Percentiles rank a stretch among this genome's conserved stretches.
Evolutionary conservation across 2,797 vertebrate genomes (phyloP).

Genomic region (Lates japonicus): DNA sequence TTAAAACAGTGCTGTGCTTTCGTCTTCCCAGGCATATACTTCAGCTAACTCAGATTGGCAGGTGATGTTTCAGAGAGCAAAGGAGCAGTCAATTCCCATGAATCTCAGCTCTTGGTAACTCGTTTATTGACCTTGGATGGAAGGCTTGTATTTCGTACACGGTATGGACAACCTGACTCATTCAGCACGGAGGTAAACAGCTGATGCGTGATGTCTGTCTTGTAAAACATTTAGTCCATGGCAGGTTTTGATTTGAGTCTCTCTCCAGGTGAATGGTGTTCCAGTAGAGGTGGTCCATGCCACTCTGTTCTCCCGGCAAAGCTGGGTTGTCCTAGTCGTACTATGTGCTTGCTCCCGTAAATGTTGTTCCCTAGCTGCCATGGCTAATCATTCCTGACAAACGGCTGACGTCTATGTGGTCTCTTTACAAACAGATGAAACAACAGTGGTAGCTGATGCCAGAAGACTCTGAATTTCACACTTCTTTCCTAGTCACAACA

Average conservation of each 20-base stretch:
- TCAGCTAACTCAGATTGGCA: conserved; percentile 77
- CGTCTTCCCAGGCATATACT: conserved; percentile 39
- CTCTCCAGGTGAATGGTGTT: conserved; percentile 71
- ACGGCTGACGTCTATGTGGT: too few species aligned
- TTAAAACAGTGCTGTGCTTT: background rate
- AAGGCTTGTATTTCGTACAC: conserved; percentile 81
- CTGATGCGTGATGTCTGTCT: fast-evolving
- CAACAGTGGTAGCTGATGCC: too few species aligned
- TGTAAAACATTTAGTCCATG: background rate
- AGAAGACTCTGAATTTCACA: too few species aligned
- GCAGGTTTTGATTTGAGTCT: background rate
- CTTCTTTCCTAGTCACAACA: too few species aligned
- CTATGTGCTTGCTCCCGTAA: too few species aligned
- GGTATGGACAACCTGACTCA: conserved; percentile 82
- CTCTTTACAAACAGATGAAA: too few species aligned
- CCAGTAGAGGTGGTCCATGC: conserved; percentile 76
- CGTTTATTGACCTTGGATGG: conserved; percentile 64
- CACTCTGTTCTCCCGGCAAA: conserved; percentile 84
- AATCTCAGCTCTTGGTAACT: too few species aligned
- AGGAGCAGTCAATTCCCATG: conserved; percentile 69
- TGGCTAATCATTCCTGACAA: too few species aligned
- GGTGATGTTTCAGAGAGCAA: conserved; percentile 81
- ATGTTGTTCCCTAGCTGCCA: too few species aligned
- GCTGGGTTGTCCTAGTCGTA: conserved; percentile 85
- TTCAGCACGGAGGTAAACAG: conserved; percentile 64